Base-by-base conservation (phyloP, 1,140 invertebrate species). In the Pemphigus obesinymphae region DNA sequence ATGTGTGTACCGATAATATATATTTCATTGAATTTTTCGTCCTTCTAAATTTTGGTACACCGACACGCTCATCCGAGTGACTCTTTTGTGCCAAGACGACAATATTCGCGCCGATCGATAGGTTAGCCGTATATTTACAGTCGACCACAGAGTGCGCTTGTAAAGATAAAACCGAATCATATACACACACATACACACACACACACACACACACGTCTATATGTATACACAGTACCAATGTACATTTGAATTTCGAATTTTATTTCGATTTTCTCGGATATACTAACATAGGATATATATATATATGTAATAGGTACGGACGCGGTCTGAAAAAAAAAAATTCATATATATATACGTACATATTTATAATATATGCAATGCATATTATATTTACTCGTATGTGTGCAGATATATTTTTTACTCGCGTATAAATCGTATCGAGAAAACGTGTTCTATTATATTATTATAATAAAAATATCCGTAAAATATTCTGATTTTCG, bases 21-120 rank as follows among this genome's bases (percentile, higher is more conserved):
- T 70, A 70, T 43, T 40, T 26, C 37, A 3, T 13, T 17, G 6
- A 26, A 43, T 43, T 43, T 70, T 43, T 15, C 37, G 37, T 70
- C 23, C 37, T 70, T 43, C 8, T 40, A 61, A n/a, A 40, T 78
- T 78, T 10, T 17, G 75, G 53, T 78, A 61, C 75, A 61, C 53
- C 23, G n/a, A 76, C 31, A 58, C 50, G 17, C 55, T 80, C 76
- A 1, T 40, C 50, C 7, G 76, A 63, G 37, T 80, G 76, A 80
- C 76, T 55, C 55, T 80, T 80, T 80, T 80, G 50, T 63, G 34
- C 55, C 53, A 45, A 80, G 76, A 80, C 75, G 75, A 43, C 76
- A 80, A 45, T 80, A 45, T 80, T 26, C 55, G 50, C 53, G 37
- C 23, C 34, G 55, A 80, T 80, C 76, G 55, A 80, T 80, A 80